Conservation (phyloP, 2,888 invertebrate genomes). For the Drosophila lutescens region DNA sequence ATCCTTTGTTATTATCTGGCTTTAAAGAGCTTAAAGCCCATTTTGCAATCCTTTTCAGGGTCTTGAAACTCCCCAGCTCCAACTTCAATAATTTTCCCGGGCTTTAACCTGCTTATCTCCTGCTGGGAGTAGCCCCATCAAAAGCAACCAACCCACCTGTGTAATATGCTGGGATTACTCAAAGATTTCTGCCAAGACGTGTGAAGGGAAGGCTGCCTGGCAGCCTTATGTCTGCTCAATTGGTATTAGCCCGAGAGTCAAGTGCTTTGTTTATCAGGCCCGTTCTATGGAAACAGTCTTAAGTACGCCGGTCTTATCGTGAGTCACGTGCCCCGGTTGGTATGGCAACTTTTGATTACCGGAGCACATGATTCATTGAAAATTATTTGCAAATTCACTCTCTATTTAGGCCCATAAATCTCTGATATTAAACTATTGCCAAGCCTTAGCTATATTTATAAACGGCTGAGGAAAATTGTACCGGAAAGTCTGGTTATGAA, state of each 20-base stretch:
- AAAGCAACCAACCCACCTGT: slow-evolving; percentile 14
- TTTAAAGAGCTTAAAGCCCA: neutral
- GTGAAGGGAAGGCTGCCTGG: slow-evolving; percentile 20
- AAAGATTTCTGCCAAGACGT: slow-evolving; percentile 24
- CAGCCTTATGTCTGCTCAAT: slow-evolving; percentile 47
- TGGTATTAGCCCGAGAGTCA: slow-evolving; percentile 34
- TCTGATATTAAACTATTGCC: slow-evolving; percentile 18
- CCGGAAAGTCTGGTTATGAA: no score
- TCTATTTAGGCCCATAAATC: slow-evolving; percentile 18
- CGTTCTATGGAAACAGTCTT: slow-evolving; percentile 21
- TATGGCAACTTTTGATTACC: slow-evolving; percentile 26
- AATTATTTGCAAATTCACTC: slow-evolving; percentile 32
- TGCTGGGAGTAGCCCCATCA: slow-evolving; percentile 14
- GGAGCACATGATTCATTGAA: slow-evolving; percentile 52
- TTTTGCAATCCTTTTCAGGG: slow-evolving; percentile 12
- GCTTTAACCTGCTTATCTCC: slow-evolving; percentile 24
- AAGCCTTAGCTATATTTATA: neutral
- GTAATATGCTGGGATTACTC: slow-evolving; percentile 49
- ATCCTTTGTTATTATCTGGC: neutral
- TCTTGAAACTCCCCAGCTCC: neutral
- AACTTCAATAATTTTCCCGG: slow-evolving; percentile 12
- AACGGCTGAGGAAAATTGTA: neutral
- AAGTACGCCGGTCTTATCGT: slow-evolving; percentile 54
- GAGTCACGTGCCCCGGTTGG: slow-evolving; percentile 60
- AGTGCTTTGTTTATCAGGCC: slow-evolving; percentile 69